Percentiles rank a stretch among this genome's conserved stretches.
These are phyloP conservation scores for Sorex maritimensis DNA, from an alignment of 2,797 vertebrate genomes.

Conservation along the genomic window DNA sequence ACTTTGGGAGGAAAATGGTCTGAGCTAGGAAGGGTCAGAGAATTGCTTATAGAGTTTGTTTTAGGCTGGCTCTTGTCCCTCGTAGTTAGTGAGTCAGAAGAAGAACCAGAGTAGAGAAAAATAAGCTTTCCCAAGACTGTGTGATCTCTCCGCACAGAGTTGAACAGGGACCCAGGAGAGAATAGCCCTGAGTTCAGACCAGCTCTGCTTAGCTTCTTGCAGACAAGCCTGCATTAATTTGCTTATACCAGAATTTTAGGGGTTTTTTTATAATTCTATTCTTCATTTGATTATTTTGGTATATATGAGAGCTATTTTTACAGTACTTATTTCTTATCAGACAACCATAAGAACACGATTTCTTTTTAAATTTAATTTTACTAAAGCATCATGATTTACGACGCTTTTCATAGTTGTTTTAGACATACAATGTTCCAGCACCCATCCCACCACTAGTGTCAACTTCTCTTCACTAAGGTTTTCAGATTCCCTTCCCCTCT, in stretches of 20 bases:
- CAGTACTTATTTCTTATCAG: too few species aligned
- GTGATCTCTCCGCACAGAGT: background rate
- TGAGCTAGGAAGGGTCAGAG: background rate
- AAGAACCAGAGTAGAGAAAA: background rate
- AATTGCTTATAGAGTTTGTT: background rate
- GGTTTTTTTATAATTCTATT: background rate
- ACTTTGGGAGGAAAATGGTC: background rate
- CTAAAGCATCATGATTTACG: too few species aligned
- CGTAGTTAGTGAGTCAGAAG: background rate
- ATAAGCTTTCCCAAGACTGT: background rate
- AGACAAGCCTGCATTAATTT: constrained; percentile 3
- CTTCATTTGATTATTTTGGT: background rate
- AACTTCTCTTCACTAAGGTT: too few species aligned
- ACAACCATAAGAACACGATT: too few species aligned
- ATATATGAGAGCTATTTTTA: background rate
- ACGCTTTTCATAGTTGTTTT: too few species aligned
- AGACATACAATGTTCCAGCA: too few species aligned
- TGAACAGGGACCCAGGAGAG: background rate
- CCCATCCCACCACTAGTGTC: too few species aligned
- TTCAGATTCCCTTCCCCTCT: too few species aligned
- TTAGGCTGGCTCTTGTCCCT: background rate
- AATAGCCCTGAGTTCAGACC: background rate
- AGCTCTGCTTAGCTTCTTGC: background rate
- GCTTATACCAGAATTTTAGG: background rate
- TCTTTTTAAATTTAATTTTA: too few species aligned